Evolutionary conservation across 2,797 vertebrate species (phyloP).

Genomic region (Catamblyrhynchus diadema): DNA sequence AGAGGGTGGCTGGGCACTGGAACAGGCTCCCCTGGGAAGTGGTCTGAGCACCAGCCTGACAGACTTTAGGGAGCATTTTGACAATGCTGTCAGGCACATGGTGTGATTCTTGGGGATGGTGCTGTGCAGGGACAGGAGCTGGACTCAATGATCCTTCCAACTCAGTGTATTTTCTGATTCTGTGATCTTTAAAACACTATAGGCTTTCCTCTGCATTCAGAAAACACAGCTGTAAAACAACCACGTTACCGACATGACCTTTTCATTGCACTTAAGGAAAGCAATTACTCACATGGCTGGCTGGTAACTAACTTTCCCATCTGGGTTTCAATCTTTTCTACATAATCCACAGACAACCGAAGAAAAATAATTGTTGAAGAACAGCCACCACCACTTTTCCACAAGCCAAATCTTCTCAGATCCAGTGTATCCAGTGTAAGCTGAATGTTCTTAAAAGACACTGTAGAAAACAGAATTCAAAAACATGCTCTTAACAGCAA

Average conservation of each 20-base stretch:
- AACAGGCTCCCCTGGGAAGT: not conserved
- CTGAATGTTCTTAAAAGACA: constrained; percentile 59
- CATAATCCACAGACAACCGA: constrained; percentile 81
- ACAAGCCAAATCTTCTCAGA: constrained; percentile 86
- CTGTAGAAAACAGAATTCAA: constrained; percentile 70
- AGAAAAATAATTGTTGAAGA: constrained; percentile 77
- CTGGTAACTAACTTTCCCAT: constrained; percentile 51
- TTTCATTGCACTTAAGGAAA: not conserved
- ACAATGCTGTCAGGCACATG: not conserved
- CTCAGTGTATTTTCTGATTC: not conserved
- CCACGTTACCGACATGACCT: not conserved
- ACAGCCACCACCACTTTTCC: constrained; percentile 72
- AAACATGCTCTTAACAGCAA: not conserved
- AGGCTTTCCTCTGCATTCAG: not conserved
- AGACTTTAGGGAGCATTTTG: not conserved
- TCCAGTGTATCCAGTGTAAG: constrained; percentile 77
- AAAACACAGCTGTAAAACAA: not conserved
- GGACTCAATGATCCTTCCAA: not conserved
- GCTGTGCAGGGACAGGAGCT: not conserved
- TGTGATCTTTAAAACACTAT: not conserved
- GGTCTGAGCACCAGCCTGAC: not conserved
- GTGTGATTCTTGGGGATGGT: not conserved
- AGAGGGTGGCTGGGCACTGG: not conserved
- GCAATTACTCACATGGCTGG: constrained; percentile 76
- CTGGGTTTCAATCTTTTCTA: constrained; percentile 72